Percentiles rank a stretch among this genome's conserved stretches.
These are phyloP conservation scores for Hippocampus comes DNA, from an alignment of 2,113 vertebrate species.

Conservation along the genomic window DNA sequence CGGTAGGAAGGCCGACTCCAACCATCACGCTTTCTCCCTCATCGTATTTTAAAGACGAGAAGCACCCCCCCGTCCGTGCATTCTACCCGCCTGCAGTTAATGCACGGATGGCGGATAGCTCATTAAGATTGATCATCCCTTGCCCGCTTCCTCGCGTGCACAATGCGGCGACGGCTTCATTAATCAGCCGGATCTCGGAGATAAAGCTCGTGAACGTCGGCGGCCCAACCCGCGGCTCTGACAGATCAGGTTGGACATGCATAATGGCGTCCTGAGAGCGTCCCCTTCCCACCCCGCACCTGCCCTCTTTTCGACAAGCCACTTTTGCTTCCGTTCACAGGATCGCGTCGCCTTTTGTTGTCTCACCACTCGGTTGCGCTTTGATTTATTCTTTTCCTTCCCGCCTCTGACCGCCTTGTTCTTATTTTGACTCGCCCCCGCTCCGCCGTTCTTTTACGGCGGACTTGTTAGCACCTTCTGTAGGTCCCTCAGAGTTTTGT, in stretches of 20 bases:
- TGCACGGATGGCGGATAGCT: constrained; percentile 68
- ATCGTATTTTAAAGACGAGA: constrained; percentile 68
- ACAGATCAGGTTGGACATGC: constrained; percentile 52
- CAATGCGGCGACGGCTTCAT: constrained; percentile 58
- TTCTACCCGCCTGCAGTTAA: constrained; percentile 67
- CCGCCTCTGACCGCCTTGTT: neutral
- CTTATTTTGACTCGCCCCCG: no score
- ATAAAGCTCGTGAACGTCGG: constrained; percentile 53
- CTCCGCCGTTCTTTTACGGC: no score
- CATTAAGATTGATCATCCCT: constrained; percentile 78
- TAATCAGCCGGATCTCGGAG: constrained; percentile 71
- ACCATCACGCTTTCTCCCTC: constrained; percentile 44
- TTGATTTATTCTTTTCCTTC: neutral
- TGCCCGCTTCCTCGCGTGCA: constrained; percentile 57
- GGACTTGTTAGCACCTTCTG: no score
- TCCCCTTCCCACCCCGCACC: constrained; percentile 11
- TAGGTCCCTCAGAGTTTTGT: no score
- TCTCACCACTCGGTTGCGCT: neutral
- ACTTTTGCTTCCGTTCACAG: constrained; percentile 10
- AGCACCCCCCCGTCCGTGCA: constrained; percentile 57
- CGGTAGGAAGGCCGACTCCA: constrained; percentile 28
- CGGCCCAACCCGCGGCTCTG: constrained; percentile 37
- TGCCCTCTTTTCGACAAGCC: constrained; percentile 24
- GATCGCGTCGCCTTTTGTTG: constrained; percentile 2
- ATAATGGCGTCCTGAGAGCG: constrained; percentile 46